Evolutionary conservation across 1,140 invertebrate genomes (phyloP).

Genomic region (Ips nitidus): DNA sequence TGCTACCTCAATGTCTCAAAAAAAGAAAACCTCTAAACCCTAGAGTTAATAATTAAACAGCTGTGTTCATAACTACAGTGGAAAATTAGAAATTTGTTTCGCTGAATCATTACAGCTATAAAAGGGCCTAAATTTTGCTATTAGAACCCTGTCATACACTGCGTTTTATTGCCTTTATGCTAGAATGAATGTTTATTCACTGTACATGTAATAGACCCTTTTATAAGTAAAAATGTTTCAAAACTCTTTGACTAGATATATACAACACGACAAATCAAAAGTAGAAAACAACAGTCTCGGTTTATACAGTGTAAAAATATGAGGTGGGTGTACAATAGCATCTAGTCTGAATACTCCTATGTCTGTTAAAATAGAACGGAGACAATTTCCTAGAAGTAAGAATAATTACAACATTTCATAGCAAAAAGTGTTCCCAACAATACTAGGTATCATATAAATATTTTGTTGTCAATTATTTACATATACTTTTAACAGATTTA

Average conservation of each 20-base stretch:
- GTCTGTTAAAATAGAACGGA: constrained; percentile 32
- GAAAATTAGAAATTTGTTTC: too few species aligned
- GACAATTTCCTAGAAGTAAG: constrained; percentile 32
- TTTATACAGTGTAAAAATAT: constrained; percentile 2
- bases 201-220: too few species aligned
- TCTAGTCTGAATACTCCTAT: background rate
- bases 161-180: too few species aligned
- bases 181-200: too few species aligned
- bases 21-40: too few species aligned
- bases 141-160: too few species aligned
- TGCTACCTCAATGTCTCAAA: background rate
- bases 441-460: constrained; percentile 45
- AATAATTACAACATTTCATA: constrained; percentile 40
- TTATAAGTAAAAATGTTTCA: too few species aligned
- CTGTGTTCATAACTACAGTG: too few species aligned
- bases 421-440: constrained; percentile 48
- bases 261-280: background rate
- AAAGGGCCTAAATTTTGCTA: too few species aligned
- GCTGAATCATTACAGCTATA: too few species aligned
- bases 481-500: constrained; percentile 44
- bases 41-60: too few species aligned
- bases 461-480: constrained; percentile 43
- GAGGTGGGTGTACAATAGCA: constrained; percentile 3
- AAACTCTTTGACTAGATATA: constrained; percentile 17
- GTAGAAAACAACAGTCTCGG: background rate